These are phyloP conservation scores for Plebejus anna DNA, from an alignment of 2,888 invertebrate species.

Conservation along the genomic window DNA sequence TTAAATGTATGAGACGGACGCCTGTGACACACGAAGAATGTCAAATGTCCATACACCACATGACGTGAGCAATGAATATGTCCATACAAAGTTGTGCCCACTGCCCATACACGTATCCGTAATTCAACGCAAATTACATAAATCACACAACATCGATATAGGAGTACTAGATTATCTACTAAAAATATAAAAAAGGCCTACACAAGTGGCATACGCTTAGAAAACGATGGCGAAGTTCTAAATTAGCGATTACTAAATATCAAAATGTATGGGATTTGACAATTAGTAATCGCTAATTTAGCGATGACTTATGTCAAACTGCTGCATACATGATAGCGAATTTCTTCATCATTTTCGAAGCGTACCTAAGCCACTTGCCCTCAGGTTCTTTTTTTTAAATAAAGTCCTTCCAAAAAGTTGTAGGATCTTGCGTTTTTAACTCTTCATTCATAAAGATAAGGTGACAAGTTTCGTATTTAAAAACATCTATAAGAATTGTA, in stretches of 20 bases:
- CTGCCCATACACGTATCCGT: constrained; percentile 16
- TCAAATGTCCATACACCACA: constrained; percentile 11
- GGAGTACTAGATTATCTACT: background rate
- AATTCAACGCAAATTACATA: constrained; percentile 26
- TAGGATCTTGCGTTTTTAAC: background rate
- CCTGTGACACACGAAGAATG: constrained; percentile 17
- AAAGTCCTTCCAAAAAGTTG: background rate
- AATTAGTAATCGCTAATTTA: too few species aligned
- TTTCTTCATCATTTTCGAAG: too few species aligned
- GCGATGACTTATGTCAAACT: too few species aligned
- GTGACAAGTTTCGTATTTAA: background rate
- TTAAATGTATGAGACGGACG: background rate
- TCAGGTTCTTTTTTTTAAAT: background rate
- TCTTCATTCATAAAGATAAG: background rate
- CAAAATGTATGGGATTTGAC: too few species aligned
- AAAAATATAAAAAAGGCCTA: too few species aligned
- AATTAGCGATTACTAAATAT: too few species aligned
- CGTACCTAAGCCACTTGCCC: too few species aligned
- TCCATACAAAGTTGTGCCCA: constrained; percentile 18
- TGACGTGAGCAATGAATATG: constrained; percentile 13
- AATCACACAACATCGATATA: constrained; percentile 11
- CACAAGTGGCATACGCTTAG: too few species aligned
- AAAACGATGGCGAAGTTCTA: too few species aligned
- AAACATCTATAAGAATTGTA: background rate
- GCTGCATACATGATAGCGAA: too few species aligned